Conservation (phyloP, 2,888 invertebrate genomes). For the Ectobius pallidus region DNA sequence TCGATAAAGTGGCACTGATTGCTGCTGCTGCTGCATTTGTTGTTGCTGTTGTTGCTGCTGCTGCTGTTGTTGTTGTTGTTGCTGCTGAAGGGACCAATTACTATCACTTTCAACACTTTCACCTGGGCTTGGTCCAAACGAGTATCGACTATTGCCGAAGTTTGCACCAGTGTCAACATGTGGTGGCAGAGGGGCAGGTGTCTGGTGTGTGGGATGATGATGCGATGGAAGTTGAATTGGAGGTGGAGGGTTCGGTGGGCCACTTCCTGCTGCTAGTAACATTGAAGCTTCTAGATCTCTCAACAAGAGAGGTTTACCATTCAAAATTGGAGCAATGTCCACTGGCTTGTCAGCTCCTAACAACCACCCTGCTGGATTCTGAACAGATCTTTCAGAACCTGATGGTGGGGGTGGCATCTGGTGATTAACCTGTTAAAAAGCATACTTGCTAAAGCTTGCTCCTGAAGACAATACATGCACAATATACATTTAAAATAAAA, state of each 20-base stretch:
- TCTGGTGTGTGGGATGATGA: neutral
- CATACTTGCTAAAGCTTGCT: too few relatives aligned
- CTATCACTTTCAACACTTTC: neutral
- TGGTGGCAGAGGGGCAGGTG: neutral
- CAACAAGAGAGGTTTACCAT: slow-evolving; percentile 28
- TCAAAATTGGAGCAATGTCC: slow-evolving; percentile 46
- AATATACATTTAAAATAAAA: too few relatives aligned
- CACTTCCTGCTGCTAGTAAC: slow-evolving; percentile 23
- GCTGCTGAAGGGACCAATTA: slow-evolving; percentile 11
- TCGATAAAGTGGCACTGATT: slow-evolving; percentile 59
- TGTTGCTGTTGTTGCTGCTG: slow-evolving; percentile 41
- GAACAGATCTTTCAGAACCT: slow-evolving; percentile 11
- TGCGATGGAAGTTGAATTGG: neutral
- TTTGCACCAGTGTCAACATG: slow-evolving; percentile 16
- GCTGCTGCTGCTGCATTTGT: slow-evolving; percentile 27
- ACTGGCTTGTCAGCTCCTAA: slow-evolving; percentile 34
- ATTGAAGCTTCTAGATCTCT: slow-evolving; percentile 36
- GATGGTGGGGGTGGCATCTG: neutral
- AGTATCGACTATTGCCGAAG: neutral
- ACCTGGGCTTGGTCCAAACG: neutral
- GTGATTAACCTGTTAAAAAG: neutral
- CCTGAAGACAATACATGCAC: too few relatives aligned
- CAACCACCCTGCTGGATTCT: neutral
- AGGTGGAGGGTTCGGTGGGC: neutral
- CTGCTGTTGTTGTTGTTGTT: slow-evolving; percentile 40